Percentiles rank a stretch among this genome's conserved stretches.
phyloP scores from a whole-genome alignment of 2,888 invertebrate genomes.

The Euplexia lucipara region DNA sequence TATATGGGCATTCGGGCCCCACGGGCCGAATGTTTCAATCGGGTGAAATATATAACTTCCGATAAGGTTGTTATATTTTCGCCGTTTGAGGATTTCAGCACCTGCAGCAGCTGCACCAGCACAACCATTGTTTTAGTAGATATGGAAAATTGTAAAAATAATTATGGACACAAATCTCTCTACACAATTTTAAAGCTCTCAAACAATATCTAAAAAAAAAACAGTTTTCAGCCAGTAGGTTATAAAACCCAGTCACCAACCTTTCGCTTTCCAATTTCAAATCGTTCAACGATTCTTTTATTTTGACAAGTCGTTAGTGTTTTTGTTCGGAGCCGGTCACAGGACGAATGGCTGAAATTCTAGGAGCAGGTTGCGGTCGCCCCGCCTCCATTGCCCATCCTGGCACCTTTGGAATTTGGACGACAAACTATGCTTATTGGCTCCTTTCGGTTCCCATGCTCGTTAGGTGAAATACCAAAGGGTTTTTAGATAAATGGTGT shows the following conservation, averaged over 20 bases:
- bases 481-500: constrained; percentile 30
- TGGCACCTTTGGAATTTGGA: constrained; percentile 66
- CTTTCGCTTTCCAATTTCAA: constrained; percentile 55
- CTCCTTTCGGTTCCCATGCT: constrained; percentile 55
- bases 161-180: not conserved
- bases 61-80: too few relatives aligned
- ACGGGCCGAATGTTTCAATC: too few relatives aligned
- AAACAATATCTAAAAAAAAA: constrained; percentile 4
- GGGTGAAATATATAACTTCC: too few relatives aligned
- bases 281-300: constrained; percentile 53
- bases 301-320: constrained; percentile 59
- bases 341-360: constrained; percentile 66
- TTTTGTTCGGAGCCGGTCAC: constrained; percentile 52
- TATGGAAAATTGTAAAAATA: too few relatives aligned
- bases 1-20: too few relatives aligned
- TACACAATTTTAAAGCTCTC: not conserved
- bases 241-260: constrained; percentile 34
- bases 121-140: too few relatives aligned
- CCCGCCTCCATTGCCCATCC: constrained; percentile 63
- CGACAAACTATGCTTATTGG: constrained; percentile 73
- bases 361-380: constrained; percentile 52
- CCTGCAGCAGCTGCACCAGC: too few relatives aligned
- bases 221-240: constrained; percentile 17
- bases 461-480: constrained; percentile 60
- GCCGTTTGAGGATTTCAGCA: too few relatives aligned